Base-by-base conservation (phyloP, 2,113 vertebrate species). In the Clarias batrachus region DNA sequence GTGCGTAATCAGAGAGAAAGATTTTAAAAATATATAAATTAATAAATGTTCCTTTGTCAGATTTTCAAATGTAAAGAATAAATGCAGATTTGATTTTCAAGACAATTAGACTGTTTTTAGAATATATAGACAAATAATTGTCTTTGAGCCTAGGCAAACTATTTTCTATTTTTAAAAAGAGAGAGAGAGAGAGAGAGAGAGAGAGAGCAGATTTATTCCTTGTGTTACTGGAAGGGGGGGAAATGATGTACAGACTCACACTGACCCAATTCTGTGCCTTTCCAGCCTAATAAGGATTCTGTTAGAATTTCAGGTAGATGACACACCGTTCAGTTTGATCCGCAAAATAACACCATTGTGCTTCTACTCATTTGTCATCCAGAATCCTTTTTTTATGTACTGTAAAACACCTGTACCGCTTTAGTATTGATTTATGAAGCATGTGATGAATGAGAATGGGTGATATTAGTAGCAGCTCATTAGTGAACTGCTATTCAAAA, bases 231-330 rank as follows among this genome's bases (percentile, higher is more conserved):
- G 66, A 76, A 74, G 59, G 56, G 63, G 70, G 60, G 81, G 66
- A 76, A 81, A 88, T 81, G 66, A 85, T 41, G 84, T 66, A 70
- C 78, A 57, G 25, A 33, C 59, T 73, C 48, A 79, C 81, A 57
- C 23, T 87, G 85, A 88, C 88, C 85, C 88, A 89, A 54, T 89
- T 88, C 70, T 25, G 17, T 23, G 68, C 56, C 30, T 79, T 71
- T 88, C 80, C n/a, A 27, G 48, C 81, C 83, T 81, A 73, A 56
- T 62, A 33, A 59, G 76, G 87, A 59, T 85, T 87, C 7, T 21
- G 52, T 30, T 27, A 68, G 63, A 86, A 79, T 84, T 65, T 70
- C 16, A 80, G 68, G 48, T 65, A 90, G 70, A 77, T 14, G 76
- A 71, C 80, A 68, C 52, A 17, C 25, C 27, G 71, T 80, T n/a